Evolutionary conservation across 1,140 invertebrate species (phyloP).

Genomic region (Drosophila mauritiana): DNA sequence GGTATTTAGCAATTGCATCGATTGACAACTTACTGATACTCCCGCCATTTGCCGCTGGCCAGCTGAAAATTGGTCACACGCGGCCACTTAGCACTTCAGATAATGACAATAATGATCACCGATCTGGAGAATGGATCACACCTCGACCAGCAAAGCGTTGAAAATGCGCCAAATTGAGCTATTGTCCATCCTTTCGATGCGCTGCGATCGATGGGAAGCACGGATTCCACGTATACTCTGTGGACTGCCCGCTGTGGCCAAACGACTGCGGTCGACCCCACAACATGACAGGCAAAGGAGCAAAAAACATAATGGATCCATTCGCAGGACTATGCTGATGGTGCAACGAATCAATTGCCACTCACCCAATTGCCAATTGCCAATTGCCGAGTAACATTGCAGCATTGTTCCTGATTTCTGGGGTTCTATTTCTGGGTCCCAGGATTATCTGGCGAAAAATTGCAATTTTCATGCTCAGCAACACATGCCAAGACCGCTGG

Average conservation of each 20-base stretch:
- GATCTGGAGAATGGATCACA: conserved; percentile 28
- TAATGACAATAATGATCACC: conserved; percentile 42
- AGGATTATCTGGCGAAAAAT: conserved; percentile 73
- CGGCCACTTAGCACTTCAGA: conserved; percentile 77
- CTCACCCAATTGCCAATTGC: conserved; percentile 41
- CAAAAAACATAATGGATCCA: conserved; percentile 7
- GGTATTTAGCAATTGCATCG: not conserved
- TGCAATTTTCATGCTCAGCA: conserved; percentile 66
- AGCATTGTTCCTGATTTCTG: conserved; percentile 39
- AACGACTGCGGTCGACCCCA: conserved; percentile 76
- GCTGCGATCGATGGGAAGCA: conserved; percentile 46
- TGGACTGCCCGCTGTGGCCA: conserved; percentile 71
- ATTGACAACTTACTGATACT: not conserved
- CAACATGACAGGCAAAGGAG: conserved; percentile 25
- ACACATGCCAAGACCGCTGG: conserved; percentile 47
- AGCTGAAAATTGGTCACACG: conserved; percentile 79
- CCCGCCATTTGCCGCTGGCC: conserved; percentile 12
- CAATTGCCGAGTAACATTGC: conserved; percentile 48
- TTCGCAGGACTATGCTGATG: conserved; percentile 41
- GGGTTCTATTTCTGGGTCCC: conserved; percentile 17
- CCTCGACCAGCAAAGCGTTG: conserved; percentile 6
- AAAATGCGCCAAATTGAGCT: conserved; percentile 12
- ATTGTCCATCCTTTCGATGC: conserved; percentile 44
- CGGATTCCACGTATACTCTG: not conserved
- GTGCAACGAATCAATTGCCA: conserved; percentile 75